These are phyloP conservation scores for Belgica antarctica DNA, from an alignment of 2,888 invertebrate species.

Conservation along the genomic window DNA sequence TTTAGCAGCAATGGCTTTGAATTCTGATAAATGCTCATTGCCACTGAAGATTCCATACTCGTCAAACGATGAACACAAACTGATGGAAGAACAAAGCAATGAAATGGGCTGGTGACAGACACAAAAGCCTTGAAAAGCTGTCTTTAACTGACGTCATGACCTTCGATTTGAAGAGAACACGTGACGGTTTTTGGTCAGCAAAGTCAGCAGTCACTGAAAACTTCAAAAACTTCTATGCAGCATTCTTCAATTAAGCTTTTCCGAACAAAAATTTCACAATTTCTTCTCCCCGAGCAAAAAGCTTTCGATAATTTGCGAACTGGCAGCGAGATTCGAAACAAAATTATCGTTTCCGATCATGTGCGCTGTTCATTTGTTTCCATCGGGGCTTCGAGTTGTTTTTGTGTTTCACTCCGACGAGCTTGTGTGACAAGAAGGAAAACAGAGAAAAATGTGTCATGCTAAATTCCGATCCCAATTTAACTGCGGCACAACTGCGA, in stretches of 20 bases:
- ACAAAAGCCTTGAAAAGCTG: background rate
- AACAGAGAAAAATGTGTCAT: slow-evolving; percentile 37
- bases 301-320: slow-evolving; percentile 7
- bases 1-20: too few species aligned
- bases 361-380: slow-evolving; percentile 32
- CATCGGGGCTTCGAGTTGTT: background rate
- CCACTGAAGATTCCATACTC: too few species aligned
- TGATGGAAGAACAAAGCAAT: too few species aligned
- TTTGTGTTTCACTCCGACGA: background rate
- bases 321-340: background rate
- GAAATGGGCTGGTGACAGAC: too few species aligned
- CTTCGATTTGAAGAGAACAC: too few species aligned
- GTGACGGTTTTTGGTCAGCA: too few species aligned
- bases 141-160: background rate
- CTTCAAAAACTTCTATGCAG: too few species aligned
- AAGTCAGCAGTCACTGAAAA: too few species aligned
- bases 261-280: background rate
- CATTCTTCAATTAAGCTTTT: background rate
- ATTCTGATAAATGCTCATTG: too few species aligned
- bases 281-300: background rate
- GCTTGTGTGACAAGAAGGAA: background rate
- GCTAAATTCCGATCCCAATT: slow-evolving; percentile 33
- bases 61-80: too few species aligned
- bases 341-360: slow-evolving; percentile 41
- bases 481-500: slow-evolving; percentile 14